Evolutionary conservation across 2,113 vertebrate species (phyloP).

Genomic region (Chlorodrepanis virens): DNA sequence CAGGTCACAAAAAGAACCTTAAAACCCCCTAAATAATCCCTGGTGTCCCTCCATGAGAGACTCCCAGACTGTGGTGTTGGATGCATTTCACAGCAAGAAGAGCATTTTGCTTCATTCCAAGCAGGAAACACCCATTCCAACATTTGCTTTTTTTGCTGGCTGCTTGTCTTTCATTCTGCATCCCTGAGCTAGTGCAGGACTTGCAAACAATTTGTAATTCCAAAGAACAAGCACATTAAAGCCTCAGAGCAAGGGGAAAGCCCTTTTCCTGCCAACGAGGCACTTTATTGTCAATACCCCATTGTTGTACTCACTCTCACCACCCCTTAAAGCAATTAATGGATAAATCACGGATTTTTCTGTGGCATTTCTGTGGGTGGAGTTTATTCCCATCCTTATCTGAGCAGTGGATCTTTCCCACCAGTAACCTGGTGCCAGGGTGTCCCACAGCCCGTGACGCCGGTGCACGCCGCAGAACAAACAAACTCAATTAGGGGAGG

Average conservation of each 20-base stretch:
- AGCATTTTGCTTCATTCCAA: neutral
- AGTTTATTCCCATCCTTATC: constrained; percentile 80
- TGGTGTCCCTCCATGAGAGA: neutral
- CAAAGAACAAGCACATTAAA: constrained; percentile 48
- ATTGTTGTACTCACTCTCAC: constrained; percentile 73
- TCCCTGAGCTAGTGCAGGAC: neutral
- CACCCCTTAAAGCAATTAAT: constrained; percentile 72
- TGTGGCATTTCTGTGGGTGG: constrained; percentile 72
- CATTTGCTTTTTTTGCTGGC: neutral
- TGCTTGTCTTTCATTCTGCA: neutral
- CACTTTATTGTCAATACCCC: constrained; percentile 71
- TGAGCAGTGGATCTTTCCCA: constrained; percentile 79
- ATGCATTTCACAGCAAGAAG: neutral
- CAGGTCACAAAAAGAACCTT: neutral
- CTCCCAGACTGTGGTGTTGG: neutral
- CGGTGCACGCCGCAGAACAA: constrained; percentile 68
- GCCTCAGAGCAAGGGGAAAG: constrained; percentile 61
- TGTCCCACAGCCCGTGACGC: constrained; percentile 73
- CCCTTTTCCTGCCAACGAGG: constrained; percentile 75
- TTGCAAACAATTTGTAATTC: constrained; percentile 33
- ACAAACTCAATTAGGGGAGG: constrained; percentile 72
- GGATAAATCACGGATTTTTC: constrained; percentile 73
- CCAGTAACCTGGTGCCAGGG: constrained; percentile 83
- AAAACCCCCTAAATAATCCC: neutral
- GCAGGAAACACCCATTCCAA: neutral